A percentile compares a stretch with the other conserved stretches of the same genome.
These are phyloP conservation scores for Zonotrichia leucophrys DNA, from an alignment of 2,113 vertebrate genomes.

Conservation along the genomic window DNA sequence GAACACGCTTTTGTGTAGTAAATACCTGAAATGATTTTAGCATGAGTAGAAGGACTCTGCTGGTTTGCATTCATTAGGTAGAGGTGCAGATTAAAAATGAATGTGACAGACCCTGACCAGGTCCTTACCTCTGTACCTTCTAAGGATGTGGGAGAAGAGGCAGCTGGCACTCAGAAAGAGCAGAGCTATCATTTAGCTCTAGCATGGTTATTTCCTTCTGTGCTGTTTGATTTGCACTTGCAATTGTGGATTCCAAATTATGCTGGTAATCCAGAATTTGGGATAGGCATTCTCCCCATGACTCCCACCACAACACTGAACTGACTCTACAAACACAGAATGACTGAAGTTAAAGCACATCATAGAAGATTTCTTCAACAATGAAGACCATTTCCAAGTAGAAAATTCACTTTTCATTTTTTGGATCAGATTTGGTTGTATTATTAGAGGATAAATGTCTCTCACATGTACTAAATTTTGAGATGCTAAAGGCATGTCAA, in stretches of 20 bases:
- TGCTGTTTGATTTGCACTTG: not conserved
- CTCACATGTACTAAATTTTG: slow-evolving; percentile 42
- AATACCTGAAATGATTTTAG: not conserved
- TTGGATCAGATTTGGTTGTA: not conserved
- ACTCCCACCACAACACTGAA: not conserved
- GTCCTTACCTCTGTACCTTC: not conserved
- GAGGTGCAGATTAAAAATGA: not conserved
- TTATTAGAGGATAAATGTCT: slow-evolving; percentile 42
- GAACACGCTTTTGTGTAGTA: not conserved
- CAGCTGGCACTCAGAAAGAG: not conserved
- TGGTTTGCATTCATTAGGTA: not conserved
- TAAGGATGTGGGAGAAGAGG: not conserved
- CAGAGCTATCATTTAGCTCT: not conserved
- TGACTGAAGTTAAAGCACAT: not conserved
- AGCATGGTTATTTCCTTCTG: not conserved
- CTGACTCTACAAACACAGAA: not conserved
- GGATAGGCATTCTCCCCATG: not conserved
- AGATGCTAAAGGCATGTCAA: slow-evolving; percentile 34
- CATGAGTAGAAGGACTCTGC: not conserved
- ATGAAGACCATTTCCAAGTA: not conserved
- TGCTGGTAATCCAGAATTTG: not conserved
- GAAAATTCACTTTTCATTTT: not conserved
- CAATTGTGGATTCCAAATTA: not conserved
- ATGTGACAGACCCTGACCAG: fast-evolving
- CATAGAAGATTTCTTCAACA: not conserved